Evolutionary conservation across 2,797 vertebrate species (phyloP).

Genomic region (Sparus aurata): DNA sequence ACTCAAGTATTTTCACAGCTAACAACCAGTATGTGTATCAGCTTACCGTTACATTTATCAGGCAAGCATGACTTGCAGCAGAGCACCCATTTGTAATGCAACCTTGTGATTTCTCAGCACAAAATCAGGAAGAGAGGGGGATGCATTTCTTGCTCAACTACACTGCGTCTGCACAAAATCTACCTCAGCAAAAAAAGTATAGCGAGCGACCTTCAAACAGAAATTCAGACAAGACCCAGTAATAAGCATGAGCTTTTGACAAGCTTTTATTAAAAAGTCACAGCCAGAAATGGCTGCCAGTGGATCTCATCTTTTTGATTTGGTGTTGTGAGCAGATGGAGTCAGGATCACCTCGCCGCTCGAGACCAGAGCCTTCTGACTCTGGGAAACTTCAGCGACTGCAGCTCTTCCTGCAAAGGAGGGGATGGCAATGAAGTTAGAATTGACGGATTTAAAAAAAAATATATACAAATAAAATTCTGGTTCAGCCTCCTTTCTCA

Average conservation of each 20-base stretch:
- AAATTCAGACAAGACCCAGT: constrained; percentile 5
- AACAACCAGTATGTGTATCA: not conserved
- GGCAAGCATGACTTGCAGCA: not conserved
- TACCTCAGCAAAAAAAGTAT: constrained; percentile 19
- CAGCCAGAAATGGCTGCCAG: not conserved
- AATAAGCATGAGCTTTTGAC: constrained; percentile 30
- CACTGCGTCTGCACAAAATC: constrained; percentile 13
- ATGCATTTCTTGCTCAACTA: constrained; percentile 31
- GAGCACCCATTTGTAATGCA: constrained; percentile 34
- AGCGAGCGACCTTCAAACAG: constrained; percentile 42
- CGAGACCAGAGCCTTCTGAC: constrained; percentile 70
- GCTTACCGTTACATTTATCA: not conserved
- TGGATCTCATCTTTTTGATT: constrained; percentile 7
- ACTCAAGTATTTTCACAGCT: not conserved
- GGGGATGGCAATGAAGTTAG: not conserved
- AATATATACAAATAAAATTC: not conserved
- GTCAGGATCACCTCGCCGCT: constrained; percentile 76
- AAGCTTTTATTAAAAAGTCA: constrained; percentile 73
- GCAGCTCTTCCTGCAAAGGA: constrained; percentile 68
- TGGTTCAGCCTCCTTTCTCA: not conserved
- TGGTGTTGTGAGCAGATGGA: not conserved
- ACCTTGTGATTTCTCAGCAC: constrained; percentile 46
- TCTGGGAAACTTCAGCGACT: not conserved
- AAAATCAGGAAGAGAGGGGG: constrained; percentile 6
- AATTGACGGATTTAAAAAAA: not conserved